Evolutionary conservation across 1,140 invertebrate genomes (phyloP).

Genomic region (Cyrtorhinus lividipennis): DNA sequence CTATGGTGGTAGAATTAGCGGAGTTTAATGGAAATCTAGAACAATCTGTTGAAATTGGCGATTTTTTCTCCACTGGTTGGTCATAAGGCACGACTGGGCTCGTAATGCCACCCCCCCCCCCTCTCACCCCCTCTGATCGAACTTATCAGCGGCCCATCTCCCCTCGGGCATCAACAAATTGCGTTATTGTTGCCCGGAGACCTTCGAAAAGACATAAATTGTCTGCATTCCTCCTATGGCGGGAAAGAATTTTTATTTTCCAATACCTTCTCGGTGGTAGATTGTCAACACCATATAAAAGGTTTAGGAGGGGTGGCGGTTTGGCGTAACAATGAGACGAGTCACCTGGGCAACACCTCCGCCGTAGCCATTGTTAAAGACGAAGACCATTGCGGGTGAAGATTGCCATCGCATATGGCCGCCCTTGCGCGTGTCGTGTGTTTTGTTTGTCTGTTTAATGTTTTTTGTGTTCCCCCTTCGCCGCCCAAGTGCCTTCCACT

Average conservation of each 20-base stretch:
- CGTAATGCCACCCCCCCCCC: too few species aligned
- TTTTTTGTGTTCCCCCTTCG: neutral
- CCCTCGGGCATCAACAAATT: neutral
- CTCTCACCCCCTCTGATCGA: too few species aligned
- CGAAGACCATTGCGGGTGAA: neutral
- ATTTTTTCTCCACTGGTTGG: too few species aligned
- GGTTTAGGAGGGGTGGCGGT: neutral
- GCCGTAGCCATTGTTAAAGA: neutral
- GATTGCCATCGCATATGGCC: slow-evolving; percentile 8
- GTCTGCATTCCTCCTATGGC: neutral
- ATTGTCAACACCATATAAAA: neutral
- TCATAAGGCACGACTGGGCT: too few species aligned
- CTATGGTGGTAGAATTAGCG: too few species aligned
- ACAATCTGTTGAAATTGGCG: too few species aligned
- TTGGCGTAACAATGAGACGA: neutral
- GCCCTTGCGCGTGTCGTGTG: slow-evolving; percentile 5
- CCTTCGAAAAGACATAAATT: neutral
- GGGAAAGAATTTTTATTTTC: neutral
- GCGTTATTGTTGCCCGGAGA: neutral
- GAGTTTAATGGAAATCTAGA: too few species aligned
- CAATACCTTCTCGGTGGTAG: neutral
- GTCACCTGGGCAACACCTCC: slow-evolving; percentile 5
- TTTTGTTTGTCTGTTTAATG: slow-evolving; percentile 3
- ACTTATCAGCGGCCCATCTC: too few species aligned
- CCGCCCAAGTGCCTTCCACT: neutral